These are phyloP conservation scores for Ylistrum balloti DNA, from an alignment of 1,140 invertebrate genomes.

Conservation along the genomic window DNA sequence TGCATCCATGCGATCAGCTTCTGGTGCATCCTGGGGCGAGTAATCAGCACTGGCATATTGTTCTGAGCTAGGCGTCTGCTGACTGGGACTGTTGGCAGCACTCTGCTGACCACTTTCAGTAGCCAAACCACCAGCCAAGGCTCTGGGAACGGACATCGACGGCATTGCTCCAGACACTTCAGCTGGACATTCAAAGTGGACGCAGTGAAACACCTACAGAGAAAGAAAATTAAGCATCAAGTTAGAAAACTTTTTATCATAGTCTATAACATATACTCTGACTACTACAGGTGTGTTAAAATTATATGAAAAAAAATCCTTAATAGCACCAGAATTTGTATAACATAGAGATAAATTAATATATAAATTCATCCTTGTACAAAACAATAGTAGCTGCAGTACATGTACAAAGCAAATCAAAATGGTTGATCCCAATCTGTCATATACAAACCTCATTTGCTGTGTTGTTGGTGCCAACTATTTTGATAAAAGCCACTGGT, in stretches of 20 bases:
- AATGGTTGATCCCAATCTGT: too few relatives aligned
- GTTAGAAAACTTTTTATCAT: too few relatives aligned
- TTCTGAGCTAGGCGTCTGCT: constrained; percentile 56
- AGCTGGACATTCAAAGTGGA: constrained; percentile 97
- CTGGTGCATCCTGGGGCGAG: constrained; percentile 69
- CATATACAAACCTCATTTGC: constrained; percentile 89
- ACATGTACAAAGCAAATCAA: too few relatives aligned
- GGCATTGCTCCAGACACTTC: constrained; percentile 60
- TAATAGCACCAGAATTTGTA: too few relatives aligned
- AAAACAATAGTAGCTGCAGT: too few relatives aligned
- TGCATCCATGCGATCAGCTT: constrained; percentile 71
- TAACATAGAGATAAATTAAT: neutral
- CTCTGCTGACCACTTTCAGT: constrained; percentile 45
- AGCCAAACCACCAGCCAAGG: constrained; percentile 31
- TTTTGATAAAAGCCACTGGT: constrained; percentile 96
- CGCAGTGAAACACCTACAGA: constrained; percentile 95
- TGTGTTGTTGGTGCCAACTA: constrained; percentile 97
- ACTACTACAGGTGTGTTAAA: neutral
- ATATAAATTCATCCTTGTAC: too few relatives aligned
- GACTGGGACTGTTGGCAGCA: constrained; percentile 53
- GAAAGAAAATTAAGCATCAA: constrained; percentile 20
- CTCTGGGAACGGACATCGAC: constrained; percentile 47
- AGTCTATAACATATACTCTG: too few relatives aligned
- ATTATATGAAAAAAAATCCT: constrained; percentile 29
- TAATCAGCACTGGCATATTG: constrained; percentile 66